These are phyloP conservation scores for Drosophila teissieri DNA, from an alignment of 1,140 invertebrate genomes.

Conservation along the genomic window DNA sequence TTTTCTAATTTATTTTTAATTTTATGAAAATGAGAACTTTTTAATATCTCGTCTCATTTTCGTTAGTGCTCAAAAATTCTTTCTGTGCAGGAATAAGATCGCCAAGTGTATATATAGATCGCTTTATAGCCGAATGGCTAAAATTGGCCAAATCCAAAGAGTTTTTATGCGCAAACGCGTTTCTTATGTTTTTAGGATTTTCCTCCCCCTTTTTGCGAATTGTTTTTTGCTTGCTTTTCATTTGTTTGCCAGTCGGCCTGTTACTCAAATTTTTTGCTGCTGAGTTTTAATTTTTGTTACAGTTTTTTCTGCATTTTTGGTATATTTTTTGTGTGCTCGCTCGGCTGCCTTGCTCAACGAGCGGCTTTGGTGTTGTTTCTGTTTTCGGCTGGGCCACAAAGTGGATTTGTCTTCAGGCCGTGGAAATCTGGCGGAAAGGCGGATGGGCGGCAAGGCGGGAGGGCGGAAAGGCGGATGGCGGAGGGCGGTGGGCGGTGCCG, in stretches of 20 bases:
- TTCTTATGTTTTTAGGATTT: slow-evolving; percentile 79
- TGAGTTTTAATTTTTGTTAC: slow-evolving; percentile 60
- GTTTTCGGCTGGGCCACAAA: slow-evolving; percentile 57
- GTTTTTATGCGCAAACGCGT: slow-evolving; percentile 75
- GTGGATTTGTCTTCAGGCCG: slow-evolving; percentile 77
- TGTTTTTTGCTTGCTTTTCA: slow-evolving; percentile 30
- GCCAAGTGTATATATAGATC: slow-evolving; percentile 32
- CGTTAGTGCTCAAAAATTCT: not conserved
- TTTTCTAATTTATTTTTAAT: not conserved
- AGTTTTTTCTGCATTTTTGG: slow-evolving; percentile 43
- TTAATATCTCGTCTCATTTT: not conserved
- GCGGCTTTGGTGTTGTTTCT: slow-evolving; percentile 36
- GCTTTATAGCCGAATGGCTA: slow-evolving; percentile 44
- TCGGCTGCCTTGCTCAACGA: slow-evolving; percentile 65
- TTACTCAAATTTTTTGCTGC: slow-evolving; percentile 55
- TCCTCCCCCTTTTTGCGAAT: slow-evolving; percentile 31
- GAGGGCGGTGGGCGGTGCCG: slow-evolving; percentile 2
- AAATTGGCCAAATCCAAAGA: slow-evolving; percentile 73
- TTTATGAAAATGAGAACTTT: not conserved
- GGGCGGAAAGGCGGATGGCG: slow-evolving; percentile 15
- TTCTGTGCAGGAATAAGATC: slow-evolving; percentile 5
- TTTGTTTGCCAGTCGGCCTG: slow-evolving; percentile 28
- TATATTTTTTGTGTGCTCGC: not conserved
- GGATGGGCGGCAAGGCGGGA: slow-evolving; percentile 10
- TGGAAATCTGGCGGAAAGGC: slow-evolving; percentile 56